Evolutionary conservation across 1,140 invertebrate species (phyloP).

Genomic region (Aphaenogaster ashmeadi): DNA sequence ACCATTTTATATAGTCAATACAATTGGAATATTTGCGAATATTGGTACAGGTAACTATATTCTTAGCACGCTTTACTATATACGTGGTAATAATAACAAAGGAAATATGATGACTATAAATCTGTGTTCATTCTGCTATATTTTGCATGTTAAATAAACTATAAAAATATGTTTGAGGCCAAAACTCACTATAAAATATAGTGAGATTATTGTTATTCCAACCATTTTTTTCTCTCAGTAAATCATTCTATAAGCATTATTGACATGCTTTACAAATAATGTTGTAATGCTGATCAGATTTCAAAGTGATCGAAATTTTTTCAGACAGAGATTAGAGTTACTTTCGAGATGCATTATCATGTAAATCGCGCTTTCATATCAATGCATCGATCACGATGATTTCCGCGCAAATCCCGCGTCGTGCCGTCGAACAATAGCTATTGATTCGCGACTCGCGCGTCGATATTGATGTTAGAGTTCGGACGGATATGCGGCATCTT

Average conservation of each 20-base stretch:
- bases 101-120: no score
- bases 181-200: no score
- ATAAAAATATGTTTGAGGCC: no score
- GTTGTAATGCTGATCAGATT: neutral
- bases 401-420: neutral
- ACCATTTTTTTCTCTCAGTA: no score
- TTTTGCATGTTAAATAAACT: no score
- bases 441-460: neutral
- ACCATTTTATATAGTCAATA: no score
- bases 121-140: no score
- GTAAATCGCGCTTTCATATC: neutral
- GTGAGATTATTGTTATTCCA: no score
- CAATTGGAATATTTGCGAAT: no score
- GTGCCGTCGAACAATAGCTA: slow-evolving; percentile 6
- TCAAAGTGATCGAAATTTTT: neutral
- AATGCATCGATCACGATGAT: neutral
- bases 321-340: neutral
- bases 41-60: no score
- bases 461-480: slow-evolving; percentile 14
- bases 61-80: no score
- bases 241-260: neutral
- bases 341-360: neutral
- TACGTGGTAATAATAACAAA: no score
- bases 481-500: slow-evolving; percentile 47
- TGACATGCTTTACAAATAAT: neutral